Evolutionary conservation across 2,888 invertebrate genomes (phyloP).

Genomic region (Hyposoter dolosus): DNA sequence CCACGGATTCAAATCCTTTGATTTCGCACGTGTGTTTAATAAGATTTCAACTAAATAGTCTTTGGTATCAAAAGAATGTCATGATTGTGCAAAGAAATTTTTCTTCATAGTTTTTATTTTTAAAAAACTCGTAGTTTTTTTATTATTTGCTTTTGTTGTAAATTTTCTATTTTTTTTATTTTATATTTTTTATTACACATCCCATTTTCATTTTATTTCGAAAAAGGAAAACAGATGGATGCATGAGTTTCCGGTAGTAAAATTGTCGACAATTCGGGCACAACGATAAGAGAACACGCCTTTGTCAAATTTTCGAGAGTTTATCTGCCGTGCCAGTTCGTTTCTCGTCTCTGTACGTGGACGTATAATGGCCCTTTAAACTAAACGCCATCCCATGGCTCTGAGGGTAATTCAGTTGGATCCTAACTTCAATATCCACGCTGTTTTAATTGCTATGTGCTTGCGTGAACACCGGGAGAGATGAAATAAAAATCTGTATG

Average conservation of each 20-base stretch:
- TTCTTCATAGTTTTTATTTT: neutral
- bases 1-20: constrained; percentile 13
- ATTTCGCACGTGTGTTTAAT: neutral
- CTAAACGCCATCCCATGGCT: constrained; percentile 34
- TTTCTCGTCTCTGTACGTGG: constrained; percentile 38
- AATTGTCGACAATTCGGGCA: constrained; percentile 13
- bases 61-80: neutral
- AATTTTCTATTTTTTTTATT: too few relatives aligned
- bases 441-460: constrained; percentile 44
- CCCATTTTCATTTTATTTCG: neutral
- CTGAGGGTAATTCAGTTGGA: constrained; percentile 11
- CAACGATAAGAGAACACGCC: constrained; percentile 19
- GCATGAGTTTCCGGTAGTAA: neutral
- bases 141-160: neutral
- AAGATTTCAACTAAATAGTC: neutral
- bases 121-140: neutral
- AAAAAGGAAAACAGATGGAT: neutral
- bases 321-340: constrained; percentile 36
- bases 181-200: neutral
- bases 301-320: constrained; percentile 51
- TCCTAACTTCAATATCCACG: constrained; percentile 35
- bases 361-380: constrained; percentile 55
- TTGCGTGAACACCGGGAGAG: constrained; percentile 1
- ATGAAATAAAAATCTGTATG: constrained; percentile 8
- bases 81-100: too few relatives aligned